These are phyloP conservation scores for Aleiodes alternator DNA, from an alignment of 2,888 invertebrate species.

Conservation along the genomic window DNA sequence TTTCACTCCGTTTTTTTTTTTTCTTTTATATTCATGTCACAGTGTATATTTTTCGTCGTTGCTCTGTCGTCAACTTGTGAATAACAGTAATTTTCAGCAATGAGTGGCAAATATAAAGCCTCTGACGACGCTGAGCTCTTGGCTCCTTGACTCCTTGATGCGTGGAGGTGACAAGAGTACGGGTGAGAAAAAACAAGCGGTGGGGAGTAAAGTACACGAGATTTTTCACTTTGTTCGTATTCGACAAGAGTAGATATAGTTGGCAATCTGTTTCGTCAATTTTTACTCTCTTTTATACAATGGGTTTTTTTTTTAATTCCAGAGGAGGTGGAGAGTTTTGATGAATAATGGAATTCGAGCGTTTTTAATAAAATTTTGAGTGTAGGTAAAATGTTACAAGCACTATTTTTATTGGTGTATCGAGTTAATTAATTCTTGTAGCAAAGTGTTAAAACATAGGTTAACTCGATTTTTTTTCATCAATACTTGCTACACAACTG, in stretches of 20 bases:
- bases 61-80: slow-evolving; percentile 19
- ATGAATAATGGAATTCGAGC: background rate
- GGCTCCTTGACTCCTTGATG: slow-evolving; percentile 42
- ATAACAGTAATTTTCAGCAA: slow-evolving; percentile 52
- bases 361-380: background rate
- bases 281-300: slow-evolving; percentile 40
- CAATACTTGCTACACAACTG: no score
- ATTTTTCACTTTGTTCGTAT: slow-evolving; percentile 42
- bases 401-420: no score
- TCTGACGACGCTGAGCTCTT: no score
- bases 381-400: no score
- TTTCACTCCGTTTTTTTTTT: slow-evolving; percentile 27
- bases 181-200: slow-evolving; percentile 47
- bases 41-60: background rate
- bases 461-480: no score
- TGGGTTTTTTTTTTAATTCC: background rate
- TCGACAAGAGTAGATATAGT: slow-evolving; percentile 44
- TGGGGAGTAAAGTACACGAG: slow-evolving; percentile 36
- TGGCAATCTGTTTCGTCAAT: slow-evolving; percentile 41
- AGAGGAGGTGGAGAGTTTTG: slow-evolving; percentile 1
- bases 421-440: no score
- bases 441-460: no score
- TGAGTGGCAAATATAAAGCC: slow-evolving; percentile 51
- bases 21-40: slow-evolving; percentile 4
- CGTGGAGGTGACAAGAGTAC: slow-evolving; percentile 33